A percentile compares a stretch with the other conserved stretches of the same genome.
These are phyloP conservation scores for Melanargia galathea DNA, from an alignment of 2,888 invertebrate species.

Conservation along the genomic window DNA sequence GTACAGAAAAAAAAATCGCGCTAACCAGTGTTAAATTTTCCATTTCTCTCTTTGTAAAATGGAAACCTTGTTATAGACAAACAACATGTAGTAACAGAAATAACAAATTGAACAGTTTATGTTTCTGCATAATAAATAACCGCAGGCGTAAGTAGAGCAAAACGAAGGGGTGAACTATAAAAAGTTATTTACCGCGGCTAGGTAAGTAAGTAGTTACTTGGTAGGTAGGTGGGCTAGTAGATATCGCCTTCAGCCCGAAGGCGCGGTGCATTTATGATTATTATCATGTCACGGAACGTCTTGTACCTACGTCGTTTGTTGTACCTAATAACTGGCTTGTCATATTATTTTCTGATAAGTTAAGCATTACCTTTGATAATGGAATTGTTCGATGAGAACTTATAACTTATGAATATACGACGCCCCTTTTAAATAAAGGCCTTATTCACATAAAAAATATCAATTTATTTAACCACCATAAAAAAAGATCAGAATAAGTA, in stretches of 20 bases:
- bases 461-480: too few species aligned
- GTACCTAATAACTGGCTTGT: not conserved
- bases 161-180: constrained; percentile 3
- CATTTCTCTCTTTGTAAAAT: too few species aligned
- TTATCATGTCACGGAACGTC: not conserved
- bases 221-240: not conserved
- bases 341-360: not conserved
- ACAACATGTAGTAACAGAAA: too few species aligned
- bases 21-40: too few species aligned
- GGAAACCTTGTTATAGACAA: too few species aligned
- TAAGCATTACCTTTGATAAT: not conserved
- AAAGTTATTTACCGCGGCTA: not conserved
- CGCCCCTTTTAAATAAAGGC: too few species aligned
- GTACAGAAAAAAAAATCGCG: too few species aligned
- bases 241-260: not conserved
- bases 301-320: not conserved
- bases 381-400: not conserved
- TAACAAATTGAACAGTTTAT: not conserved
- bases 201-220: too few species aligned
- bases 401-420: too few species aligned
- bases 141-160: constrained; percentile 8
- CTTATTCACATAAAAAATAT: too few species aligned
- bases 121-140: not conserved
- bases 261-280: not conserved
- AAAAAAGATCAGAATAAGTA: too few species aligned